Conservation (phyloP, 2,113 vertebrate species). For the cattle (Bos taurus) region ARS-UCD2.0 NC_037343.1:63361501-63362000, state of each 20-base stretch:
- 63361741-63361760: not conserved
- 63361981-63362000: not conserved
- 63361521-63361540: not conserved
- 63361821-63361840: not conserved
- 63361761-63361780: not conserved
- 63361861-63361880: not conserved
- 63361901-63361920: not conserved
- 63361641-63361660: not conserved
- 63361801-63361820: no score
- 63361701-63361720: not conserved
- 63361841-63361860: not conserved
- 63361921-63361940: not conserved
- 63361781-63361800: not conserved
- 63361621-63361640: not conserved
- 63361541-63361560: not conserved
- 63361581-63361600: not conserved
- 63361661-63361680: fast-evolving
- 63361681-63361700: not conserved
- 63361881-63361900: not conserved
- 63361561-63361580: not conserved
- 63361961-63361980: not conserved
- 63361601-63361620: not conserved
- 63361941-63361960: not conserved
- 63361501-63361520: not conserved
- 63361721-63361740: not conserved